Evolutionary conservation across 2,113 vertebrate species (phyloP).

Genomic region (Semicossyphus pulcher): DNA sequence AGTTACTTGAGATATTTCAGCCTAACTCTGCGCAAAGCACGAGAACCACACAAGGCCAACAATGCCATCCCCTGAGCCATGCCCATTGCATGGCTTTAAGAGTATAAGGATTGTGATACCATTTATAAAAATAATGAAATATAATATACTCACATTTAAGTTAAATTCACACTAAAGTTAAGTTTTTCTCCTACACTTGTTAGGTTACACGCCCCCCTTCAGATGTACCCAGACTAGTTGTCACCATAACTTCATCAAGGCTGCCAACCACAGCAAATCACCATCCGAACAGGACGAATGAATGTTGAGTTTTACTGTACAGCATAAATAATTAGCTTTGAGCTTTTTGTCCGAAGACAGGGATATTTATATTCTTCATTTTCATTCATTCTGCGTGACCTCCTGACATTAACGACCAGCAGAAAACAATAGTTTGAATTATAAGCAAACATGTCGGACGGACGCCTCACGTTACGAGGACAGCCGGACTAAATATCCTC

Average conservation of each 20-base stretch:
- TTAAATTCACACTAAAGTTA: too few relatives aligned
- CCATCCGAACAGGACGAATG: too few relatives aligned
- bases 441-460: slow-evolving; percentile 64
- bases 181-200: too few relatives aligned
- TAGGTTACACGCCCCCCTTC: not conserved
- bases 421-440: slow-evolving; percentile 67
- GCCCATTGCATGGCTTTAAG: too few relatives aligned
- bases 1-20: too few relatives aligned
- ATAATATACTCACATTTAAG: too few relatives aligned
- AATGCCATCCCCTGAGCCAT: too few relatives aligned
- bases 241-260: not conserved
- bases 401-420: slow-evolving; percentile 21
- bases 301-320: not conserved
- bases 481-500: slow-evolving; percentile 74
- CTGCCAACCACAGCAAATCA: not conserved
- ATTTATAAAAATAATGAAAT: too few relatives aligned
- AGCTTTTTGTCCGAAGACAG: slow-evolving; percentile 13
- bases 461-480: slow-evolving; percentile 23
- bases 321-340: slow-evolving; percentile 9
- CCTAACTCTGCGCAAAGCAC: too few relatives aligned
- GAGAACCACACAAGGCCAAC: too few relatives aligned
- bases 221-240: not conserved
- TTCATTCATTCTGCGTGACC: slow-evolving; percentile 30
- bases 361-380: slow-evolving; percentile 32
- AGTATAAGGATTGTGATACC: too few relatives aligned